Base-by-base conservation (phyloP, 1,140 invertebrate species). In the Drosophila sturtevanti region DNA sequence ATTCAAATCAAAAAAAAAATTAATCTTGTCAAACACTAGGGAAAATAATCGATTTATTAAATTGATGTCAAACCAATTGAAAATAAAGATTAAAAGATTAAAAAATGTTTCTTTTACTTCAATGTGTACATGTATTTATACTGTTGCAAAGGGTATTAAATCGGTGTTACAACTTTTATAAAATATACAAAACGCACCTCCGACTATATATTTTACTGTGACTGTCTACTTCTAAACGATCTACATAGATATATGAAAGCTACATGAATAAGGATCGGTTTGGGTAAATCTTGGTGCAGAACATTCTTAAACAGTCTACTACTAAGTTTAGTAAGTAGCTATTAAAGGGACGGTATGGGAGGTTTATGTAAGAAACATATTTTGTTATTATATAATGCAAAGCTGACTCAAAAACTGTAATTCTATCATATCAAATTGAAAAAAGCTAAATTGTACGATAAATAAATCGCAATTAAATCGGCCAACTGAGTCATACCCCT, bases 271-370 rank as follows among this genome's bases (percentile, higher is more conserved):
- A 48, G 41, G 18, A 21, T 48, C 11, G 41, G 14, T 44, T 10
- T 44, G n/a, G 10, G 18, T 44, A 44, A 44, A 44, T 7, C 14
- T 44, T 44, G 16, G 16, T 48, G 16, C 16, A 21, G 41, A 21
- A 48, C 9, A 48, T 21, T 44, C 16, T 48, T 21, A 10, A 21
- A 48, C 16, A 48, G 41, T 48, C 41, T 48, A 48, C 41, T 48
- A 48, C 16, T 21, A 4, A n/a, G n/a, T 48, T 21, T 9, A 21
- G 41, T 48, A 44, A 16, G 38, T n/a, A 44, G 14, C 38, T 44
- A 44, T 16, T 44, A 44, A 44, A 48, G 41, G 41, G 41, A 48
- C 41, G 41, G 41, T 48, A 21, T 48, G 16, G 16, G 41, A 48
- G 41, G 18, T 48, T 21, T n/a, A 48, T 48, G 16, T 44, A 18